These are phyloP conservation scores for Buceros bicornis DNA, from an alignment of 2,797 vertebrate species.

Conservation along the genomic window DNA sequence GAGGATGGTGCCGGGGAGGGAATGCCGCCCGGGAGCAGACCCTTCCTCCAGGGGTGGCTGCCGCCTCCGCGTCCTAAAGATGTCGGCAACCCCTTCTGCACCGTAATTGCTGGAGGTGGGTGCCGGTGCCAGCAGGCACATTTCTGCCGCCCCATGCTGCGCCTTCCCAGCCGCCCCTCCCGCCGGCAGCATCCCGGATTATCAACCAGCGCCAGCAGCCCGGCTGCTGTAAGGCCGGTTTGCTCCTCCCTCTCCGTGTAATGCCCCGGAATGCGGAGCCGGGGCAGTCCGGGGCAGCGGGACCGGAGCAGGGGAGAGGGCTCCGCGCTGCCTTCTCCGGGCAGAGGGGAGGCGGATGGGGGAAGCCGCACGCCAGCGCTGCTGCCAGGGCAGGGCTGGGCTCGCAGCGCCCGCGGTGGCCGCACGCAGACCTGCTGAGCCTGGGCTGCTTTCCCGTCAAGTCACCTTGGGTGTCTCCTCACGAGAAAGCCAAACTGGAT, in stretches of 20 bases:
- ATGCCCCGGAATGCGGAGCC: not conserved
- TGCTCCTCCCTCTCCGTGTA: not conserved
- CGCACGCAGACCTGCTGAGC: not conserved
- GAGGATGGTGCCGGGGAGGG: not conserved
- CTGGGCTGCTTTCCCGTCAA: not conserved
- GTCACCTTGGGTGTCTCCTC: not conserved
- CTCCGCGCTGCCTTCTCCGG: not conserved
- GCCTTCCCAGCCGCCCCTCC: not conserved
- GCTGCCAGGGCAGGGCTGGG: not conserved
- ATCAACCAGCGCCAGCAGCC: not conserved
- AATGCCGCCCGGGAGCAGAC: not conserved
- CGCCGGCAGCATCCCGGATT: not conserved
- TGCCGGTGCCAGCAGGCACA: not conserved
- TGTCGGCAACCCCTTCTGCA: not conserved
- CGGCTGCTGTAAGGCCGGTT: not conserved
- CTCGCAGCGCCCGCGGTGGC: not conserved
- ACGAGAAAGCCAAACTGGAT: not conserved
- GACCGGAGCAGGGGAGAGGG: no score
- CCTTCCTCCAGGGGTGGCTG: not conserved
- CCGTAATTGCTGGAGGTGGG: not conserved
- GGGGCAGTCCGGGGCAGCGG: not conserved
- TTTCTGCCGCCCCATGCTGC: not conserved
- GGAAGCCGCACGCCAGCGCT: not conserved
- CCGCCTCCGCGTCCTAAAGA: not conserved
- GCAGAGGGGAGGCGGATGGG: rapidly evolving